phyloP scores from a whole-genome alignment of 92 coral and sea anemone genomes.

The Heliopora coerulea region DNA sequence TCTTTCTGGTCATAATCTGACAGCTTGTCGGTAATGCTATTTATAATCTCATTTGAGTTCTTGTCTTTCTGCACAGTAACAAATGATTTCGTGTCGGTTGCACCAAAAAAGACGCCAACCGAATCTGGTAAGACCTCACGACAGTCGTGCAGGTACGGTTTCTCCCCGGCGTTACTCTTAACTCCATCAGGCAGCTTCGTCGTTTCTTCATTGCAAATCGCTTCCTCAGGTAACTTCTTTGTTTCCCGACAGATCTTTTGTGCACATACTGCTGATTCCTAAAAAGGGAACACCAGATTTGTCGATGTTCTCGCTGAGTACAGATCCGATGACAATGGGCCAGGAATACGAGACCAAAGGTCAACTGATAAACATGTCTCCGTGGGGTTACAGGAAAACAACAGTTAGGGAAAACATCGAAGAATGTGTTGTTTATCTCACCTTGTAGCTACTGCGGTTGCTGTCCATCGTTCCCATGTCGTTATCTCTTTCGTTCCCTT shows the following conservation, averaged over 20 bases:
- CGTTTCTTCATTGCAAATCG: too few relatives aligned
- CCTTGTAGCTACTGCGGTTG: not conserved
- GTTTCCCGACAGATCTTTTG: too few relatives aligned
- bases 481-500: not conserved
- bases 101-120: not conserved
- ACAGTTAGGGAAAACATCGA: not conserved
- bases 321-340: not conserved
- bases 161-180: not conserved
- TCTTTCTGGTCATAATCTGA: not conserved
- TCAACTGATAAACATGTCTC: not conserved
- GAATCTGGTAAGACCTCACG: not conserved
- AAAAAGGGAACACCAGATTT: not conserved
- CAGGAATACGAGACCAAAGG: not conserved
- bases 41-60: not conserved
- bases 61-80: not conserved
- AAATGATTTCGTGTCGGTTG: not conserved
- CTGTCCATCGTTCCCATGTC: not conserved
- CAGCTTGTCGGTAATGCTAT: not conserved
- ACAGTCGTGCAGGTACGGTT: not conserved
- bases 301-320: not conserved
- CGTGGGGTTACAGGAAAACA: not conserved
- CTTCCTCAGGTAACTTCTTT: too few relatives aligned
- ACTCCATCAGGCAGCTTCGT: not conserved
- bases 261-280: not conserved
- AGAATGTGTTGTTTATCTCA: constrained; percentile 8